Percentiles rank a stretch among this genome's conserved stretches.
phyloP scores from a whole-genome alignment of 2,113 vertebrate genomes.

The Bos javanicus region DNA sequence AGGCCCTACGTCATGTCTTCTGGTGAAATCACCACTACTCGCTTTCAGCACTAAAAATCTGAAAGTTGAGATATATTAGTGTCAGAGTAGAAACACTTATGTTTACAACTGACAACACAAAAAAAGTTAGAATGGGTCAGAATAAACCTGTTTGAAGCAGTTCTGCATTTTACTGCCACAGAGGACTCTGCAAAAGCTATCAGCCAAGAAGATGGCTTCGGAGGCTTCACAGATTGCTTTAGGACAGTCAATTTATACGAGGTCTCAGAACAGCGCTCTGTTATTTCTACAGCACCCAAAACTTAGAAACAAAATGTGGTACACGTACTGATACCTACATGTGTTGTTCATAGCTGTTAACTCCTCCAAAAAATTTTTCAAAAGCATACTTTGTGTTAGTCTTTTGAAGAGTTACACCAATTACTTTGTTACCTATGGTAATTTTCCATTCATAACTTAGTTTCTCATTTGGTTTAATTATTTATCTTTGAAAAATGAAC shows the following conservation, averaged over 20 bases:
- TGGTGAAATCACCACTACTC: neutral
- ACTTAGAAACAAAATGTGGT: neutral
- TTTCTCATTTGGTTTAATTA: neutral
- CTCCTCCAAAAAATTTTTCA: neutral
- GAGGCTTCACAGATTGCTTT: neutral
- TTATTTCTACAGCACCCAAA: neutral
- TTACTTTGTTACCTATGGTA: neutral
- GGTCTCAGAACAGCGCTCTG: neutral
- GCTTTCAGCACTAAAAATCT: neutral
- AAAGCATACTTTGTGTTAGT: neutral
- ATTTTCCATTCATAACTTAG: neutral
- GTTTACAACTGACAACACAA: neutral
- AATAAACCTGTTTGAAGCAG: neutral
- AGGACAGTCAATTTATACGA: neutral
- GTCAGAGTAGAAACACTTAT: neutral
- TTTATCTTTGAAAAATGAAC: slow-evolving; percentile 9
- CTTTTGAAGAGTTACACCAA: neutral
- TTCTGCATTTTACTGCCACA: slow-evolving; percentile 25
- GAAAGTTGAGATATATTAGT: neutral
- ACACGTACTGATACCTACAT: neutral
- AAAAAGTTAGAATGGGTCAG: neutral
- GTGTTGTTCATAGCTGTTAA: slow-evolving; percentile 25
- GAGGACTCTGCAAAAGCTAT: slow-evolving; percentile 25
- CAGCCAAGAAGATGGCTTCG: neutral
- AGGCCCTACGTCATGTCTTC: neutral